Conservation (phyloP, 2,888 invertebrate genomes). For the Drosophila eohydei region DNA sequence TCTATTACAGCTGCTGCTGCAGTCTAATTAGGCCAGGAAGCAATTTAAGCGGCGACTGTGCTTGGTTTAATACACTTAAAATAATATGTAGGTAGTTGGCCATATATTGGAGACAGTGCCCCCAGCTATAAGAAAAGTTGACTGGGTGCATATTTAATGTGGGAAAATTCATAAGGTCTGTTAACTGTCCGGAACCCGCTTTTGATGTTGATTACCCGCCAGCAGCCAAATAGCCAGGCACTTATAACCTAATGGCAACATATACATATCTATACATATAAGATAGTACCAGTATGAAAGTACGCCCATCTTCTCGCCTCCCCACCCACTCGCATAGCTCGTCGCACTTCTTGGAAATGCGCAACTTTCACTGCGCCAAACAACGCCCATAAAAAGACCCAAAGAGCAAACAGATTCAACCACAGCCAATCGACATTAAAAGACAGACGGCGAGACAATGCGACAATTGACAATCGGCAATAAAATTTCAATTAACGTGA, state of each 20-base stretch:
- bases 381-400: slow-evolving; percentile 66
- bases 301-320: neutral
- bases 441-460: slow-evolving; percentile 22
- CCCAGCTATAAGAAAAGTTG: slow-evolving; percentile 31
- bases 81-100: slow-evolving; percentile 21
- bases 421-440: slow-evolving; percentile 20
- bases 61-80: slow-evolving; percentile 44
- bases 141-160: slow-evolving; percentile 70
- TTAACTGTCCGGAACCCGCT: slow-evolving; percentile 54
- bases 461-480: slow-evolving; percentile 72
- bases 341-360: slow-evolving; percentile 63
- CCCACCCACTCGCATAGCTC: slow-evolving; percentile 11
- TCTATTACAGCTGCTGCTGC: slow-evolving; percentile 22
- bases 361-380: slow-evolving; percentile 69
- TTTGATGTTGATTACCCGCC: slow-evolving; percentile 46
- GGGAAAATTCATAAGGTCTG: slow-evolving; percentile 64
- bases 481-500: slow-evolving; percentile 69
- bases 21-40: slow-evolving; percentile 73
- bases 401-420: slow-evolving; percentile 34
- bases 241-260: slow-evolving; percentile 61
- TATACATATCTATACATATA: slow-evolving; percentile 16
- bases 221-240: slow-evolving; percentile 49
- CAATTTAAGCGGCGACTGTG: slow-evolving; percentile 60
- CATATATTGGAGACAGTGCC: slow-evolving; percentile 3
- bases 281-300: slow-evolving; percentile 44